Conservation (phyloP, 2,797 vertebrate species). For the Pseudomugil tenellus region DNA sequence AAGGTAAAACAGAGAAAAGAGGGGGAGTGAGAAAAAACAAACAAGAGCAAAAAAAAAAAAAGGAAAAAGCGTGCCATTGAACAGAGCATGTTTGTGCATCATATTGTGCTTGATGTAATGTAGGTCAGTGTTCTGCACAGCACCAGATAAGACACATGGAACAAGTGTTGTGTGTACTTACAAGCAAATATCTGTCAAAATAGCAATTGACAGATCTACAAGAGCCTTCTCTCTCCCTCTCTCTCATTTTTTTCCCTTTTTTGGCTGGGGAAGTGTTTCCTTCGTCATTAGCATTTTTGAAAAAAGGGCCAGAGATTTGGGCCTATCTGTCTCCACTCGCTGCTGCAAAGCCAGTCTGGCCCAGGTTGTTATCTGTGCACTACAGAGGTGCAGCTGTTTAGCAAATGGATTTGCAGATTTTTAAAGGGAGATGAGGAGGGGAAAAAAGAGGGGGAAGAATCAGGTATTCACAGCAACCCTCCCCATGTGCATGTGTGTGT, state of each 20-base stretch:
- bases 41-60: slow-evolving; percentile 82
- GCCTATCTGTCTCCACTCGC: slow-evolving; percentile 98
- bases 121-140: slow-evolving; percentile 99
- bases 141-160: slow-evolving; percentile 97
- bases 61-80: slow-evolving; percentile 87
- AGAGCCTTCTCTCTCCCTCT: slow-evolving; percentile 84
- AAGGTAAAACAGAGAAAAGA: slow-evolving; percentile 88
- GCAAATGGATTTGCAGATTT: slow-evolving; percentile 99
- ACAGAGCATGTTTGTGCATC: slow-evolving; percentile 95
- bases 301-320: slow-evolving; percentile 99
- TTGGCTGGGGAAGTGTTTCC: slow-evolving; percentile 97
- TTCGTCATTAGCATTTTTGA: slow-evolving; percentile 99
- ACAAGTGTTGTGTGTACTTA: slow-evolving; percentile 99
- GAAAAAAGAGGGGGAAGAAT: slow-evolving; percentile 91
- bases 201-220: slow-evolving; percentile 99
- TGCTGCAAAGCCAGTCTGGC: slow-evolving; percentile 96
- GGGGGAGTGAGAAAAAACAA: slow-evolving; percentile 84
- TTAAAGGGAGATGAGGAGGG: slow-evolving; percentile 97
- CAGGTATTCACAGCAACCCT: slow-evolving; percentile 96
- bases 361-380: slow-evolving; percentile 99
- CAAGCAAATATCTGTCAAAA: slow-evolving; percentile 99
- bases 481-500: slow-evolving; percentile 70
- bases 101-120: slow-evolving; percentile 99
- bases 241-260: slow-evolving; percentile 64
- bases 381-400: slow-evolving; percentile 99